Conservation (phyloP, 1,140 invertebrate genomes). For the Ladona fulva region DNA sequence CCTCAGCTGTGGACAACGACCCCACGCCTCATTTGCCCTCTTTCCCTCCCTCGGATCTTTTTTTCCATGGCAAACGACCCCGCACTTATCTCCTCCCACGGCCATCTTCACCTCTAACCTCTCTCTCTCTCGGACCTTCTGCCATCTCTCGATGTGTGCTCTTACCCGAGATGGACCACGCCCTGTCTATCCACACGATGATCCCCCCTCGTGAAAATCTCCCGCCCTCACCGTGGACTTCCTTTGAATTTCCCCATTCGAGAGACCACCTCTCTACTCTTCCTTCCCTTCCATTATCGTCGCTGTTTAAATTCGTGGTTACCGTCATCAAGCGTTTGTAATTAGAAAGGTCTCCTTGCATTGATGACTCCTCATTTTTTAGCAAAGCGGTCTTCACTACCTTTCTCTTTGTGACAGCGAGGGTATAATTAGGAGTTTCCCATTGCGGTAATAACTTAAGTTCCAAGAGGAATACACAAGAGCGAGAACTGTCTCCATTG, state of each 20-base stretch:
- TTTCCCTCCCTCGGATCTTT: background rate
- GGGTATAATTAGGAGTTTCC: no score
- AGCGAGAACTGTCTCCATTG: no score
- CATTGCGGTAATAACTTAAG: no score
- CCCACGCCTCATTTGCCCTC: background rate
- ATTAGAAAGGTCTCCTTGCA: no score
- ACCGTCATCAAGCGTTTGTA: no score
- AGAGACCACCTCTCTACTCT: background rate
- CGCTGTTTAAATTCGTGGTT: no score
- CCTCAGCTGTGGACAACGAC: background rate
- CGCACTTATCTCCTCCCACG: background rate
- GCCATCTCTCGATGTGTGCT: background rate
- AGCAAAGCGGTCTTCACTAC: no score
- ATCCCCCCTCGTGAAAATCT: background rate
- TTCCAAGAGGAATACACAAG: no score
- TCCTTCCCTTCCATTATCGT: background rate
- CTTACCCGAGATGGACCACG: background rate
- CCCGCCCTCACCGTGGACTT: background rate
- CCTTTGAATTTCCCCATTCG: background rate
- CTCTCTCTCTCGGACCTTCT: background rate
- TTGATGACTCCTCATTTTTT: no score
- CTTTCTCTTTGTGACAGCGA: no score
- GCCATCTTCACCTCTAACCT: background rate
- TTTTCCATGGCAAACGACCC: background rate
- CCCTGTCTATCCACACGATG: background rate